A percentile compares a stretch with the other conserved stretches of the same genome.
Evolutionary conservation across 2,113 vertebrate species (phyloP).

Genomic region (Pyrgilauda ruficollis): DNA sequence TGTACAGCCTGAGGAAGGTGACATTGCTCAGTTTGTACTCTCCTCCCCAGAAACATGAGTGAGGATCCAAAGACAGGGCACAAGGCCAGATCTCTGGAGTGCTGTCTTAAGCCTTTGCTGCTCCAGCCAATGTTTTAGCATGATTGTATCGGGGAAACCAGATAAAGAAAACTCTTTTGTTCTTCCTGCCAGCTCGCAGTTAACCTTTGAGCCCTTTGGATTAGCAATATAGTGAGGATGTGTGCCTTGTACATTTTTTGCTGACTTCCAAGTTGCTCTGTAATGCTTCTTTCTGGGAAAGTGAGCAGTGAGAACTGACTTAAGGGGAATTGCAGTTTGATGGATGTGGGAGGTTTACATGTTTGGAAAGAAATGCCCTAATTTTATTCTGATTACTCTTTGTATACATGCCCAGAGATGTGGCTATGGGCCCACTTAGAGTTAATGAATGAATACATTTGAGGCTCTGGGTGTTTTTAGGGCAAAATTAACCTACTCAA

Average conservation of each 20-base stretch:
- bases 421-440: background rate
- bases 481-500: background rate
- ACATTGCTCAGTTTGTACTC: background rate
- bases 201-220: background rate
- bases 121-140: background rate
- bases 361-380: background rate
- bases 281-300: slow-evolving; percentile 26
- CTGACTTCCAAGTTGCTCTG: background rate
- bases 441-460: background rate
- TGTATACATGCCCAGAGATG: slow-evolving; percentile 12
- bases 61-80: background rate
- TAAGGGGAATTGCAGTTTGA: background rate
- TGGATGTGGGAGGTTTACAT: background rate
- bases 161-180: background rate
- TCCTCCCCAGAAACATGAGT: background rate
- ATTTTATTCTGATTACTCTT: slow-evolving; percentile 31
- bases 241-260: background rate
- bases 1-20: background rate
- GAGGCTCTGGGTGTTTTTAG: background rate
- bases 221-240: background rate
- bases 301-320: background rate
- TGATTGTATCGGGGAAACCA: background rate
- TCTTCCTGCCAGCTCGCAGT: background rate
- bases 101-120: background rate
- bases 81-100: background rate